Evolutionary conservation across 1,140 invertebrate species (phyloP).

Genomic region (Leptinotarsa texana): DNA sequence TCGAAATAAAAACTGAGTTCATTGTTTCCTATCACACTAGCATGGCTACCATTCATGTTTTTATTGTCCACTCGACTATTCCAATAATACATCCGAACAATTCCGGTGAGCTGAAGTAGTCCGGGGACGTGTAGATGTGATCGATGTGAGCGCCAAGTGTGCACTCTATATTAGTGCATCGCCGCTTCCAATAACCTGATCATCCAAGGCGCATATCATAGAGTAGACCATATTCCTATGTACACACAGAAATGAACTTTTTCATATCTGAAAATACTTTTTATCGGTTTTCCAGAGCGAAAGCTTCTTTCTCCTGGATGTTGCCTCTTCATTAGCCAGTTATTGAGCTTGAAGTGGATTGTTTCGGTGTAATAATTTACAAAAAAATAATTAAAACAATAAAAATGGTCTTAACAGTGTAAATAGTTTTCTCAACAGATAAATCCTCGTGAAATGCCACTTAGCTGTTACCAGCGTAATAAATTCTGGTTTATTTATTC

Average conservation of each 20-base stretch:
- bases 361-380: too few species aligned
- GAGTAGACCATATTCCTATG: neutral
- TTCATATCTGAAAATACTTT: constrained; percentile 12
- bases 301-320: neutral
- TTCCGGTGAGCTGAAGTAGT: constrained; percentile 3
- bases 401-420: too few species aligned
- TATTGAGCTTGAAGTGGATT: too few species aligned
- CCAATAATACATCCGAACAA: neutral
- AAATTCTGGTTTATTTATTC: too few species aligned
- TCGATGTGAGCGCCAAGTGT: constrained; percentile 25
- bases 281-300: neutral
- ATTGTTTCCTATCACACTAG: too few species aligned
- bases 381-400: too few species aligned
- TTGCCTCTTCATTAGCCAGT: neutral
- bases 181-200: constrained; percentile 26
- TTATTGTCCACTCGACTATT: neutral
- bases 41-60: neutral
- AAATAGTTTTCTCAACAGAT: too few species aligned
- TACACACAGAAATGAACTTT: constrained; percentile 15
- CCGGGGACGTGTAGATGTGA: constrained; percentile 26
- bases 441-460: too few species aligned
- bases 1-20: too few species aligned
- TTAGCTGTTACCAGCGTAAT: too few species aligned
- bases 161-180: constrained; percentile 19
- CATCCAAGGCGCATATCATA: neutral